Base-by-base conservation (phyloP, 2,113 vertebrate species). In the Carassius auratus region DNA sequence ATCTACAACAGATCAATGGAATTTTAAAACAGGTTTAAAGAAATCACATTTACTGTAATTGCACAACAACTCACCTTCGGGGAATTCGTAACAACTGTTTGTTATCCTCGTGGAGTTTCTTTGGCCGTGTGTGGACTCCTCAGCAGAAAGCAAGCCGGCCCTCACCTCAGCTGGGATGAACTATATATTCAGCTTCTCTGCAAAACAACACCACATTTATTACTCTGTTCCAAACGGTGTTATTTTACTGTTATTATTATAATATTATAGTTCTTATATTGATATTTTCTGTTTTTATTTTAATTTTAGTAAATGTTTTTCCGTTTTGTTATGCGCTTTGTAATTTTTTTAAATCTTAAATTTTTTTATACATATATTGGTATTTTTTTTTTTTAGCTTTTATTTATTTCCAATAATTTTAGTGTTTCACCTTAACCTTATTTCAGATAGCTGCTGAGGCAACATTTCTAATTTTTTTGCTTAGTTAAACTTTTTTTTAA, bases 131-230 rank as follows among this genome's bases (percentile, higher is more conserved):
- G 84, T 93, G 59, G 91, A 94, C 90, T 99, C 97, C 90, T 98
- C 96, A 0, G 92, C 86, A 1, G 97, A 95, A 9, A 96, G 90
- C 26, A 99, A 91, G 0, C 96, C 97, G 0, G 94, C 94, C 91
- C 94, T 92, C 52, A 94, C 93, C 90, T 96, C 96, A 4, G 95
- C 93, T 57, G 93, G 94, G 30, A 99, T 96, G 66, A 99, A 96
- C 91, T 90, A 96, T 69, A 98, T 94, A 87, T 99, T 99, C 81
- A 98, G 93, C 73, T 97, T 99, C 90, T 99, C 98, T 99, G 48
- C 26, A 73, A 90, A 68, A 80, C 0, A 15, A 5, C 3, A 52
- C 14, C 19, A 50, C 38, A 68, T 17, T 13, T 38, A 38, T 17
- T 26, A 26, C 3, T 50, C 48, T 50, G 48, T n/a, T 62, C 3